A percentile compares a stretch with the other conserved stretches of the same genome.
Evolutionary conservation across 1,140 invertebrate genomes (phyloP).

Genomic region (Mercenaria mercenaria): DNA sequence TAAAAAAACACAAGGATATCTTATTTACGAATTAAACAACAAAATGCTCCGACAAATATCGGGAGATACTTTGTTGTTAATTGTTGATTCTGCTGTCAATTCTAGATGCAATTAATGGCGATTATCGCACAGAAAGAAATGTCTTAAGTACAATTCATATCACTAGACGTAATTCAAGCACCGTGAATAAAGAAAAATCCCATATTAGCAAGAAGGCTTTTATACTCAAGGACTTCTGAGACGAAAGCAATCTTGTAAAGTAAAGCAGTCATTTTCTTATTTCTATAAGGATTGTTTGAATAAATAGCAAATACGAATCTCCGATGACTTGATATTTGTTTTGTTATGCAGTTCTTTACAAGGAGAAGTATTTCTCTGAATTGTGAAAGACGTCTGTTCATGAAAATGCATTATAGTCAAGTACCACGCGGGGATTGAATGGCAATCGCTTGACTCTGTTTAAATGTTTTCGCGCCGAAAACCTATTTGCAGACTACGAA

Average conservation of each 20-base stretch:
- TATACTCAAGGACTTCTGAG: background rate
- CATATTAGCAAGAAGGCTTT: background rate
- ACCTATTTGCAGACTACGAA: too few relatives aligned
- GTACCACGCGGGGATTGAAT: background rate
- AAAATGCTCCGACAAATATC: too few relatives aligned
- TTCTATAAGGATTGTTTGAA: background rate
- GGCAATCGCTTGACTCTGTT: background rate
- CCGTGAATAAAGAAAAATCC: background rate
- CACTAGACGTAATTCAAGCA: background rate
- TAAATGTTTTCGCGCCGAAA: too few relatives aligned
- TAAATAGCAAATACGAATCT: background rate
- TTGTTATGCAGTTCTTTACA: background rate
- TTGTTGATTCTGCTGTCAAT: background rate
- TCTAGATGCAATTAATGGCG: background rate
- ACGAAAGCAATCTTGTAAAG: background rate
- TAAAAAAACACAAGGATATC: too few relatives aligned
- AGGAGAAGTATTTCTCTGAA: background rate
- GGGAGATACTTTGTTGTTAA: too few relatives aligned
- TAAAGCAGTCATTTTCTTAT: background rate
- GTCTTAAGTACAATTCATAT: background rate
- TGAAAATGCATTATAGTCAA: background rate
- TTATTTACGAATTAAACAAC: too few relatives aligned
- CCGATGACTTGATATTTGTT: background rate
- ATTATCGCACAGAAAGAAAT: background rate
- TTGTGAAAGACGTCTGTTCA: background rate